Conservation (phyloP, 2,888 invertebrate species). For the Pandemis cinnamomeana region DNA sequence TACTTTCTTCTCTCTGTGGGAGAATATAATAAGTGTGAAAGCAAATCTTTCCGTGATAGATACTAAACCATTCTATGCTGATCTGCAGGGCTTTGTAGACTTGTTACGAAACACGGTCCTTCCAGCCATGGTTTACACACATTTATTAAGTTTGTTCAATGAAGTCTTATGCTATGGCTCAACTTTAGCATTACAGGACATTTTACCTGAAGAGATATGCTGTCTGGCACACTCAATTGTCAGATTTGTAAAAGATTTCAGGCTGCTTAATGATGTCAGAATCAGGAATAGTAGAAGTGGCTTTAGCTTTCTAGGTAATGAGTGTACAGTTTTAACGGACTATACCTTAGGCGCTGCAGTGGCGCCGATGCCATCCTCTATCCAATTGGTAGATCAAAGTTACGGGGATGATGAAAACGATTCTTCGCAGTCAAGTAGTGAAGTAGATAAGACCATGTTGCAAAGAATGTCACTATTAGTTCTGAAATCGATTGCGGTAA, state of each 20-base stretch:
- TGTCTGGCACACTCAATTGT: constrained; percentile 93
- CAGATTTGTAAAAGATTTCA: constrained; percentile 93
- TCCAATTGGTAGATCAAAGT: constrained; percentile 77
- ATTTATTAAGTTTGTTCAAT: constrained; percentile 93
- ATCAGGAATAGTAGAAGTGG: constrained; percentile 75
- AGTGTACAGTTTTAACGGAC: constrained; percentile 70
- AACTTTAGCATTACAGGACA: constrained; percentile 94
- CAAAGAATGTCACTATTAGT: constrained; percentile 95
- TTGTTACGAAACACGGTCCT: constrained; percentile 87
- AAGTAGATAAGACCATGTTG: constrained; percentile 90
- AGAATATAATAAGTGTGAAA: constrained; percentile 95
- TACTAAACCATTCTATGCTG: constrained; percentile 94
- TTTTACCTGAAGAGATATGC: constrained; percentile 94
- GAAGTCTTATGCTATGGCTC: constrained; percentile 96
- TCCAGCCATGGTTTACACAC: constrained; percentile 93
- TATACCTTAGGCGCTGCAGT: constrained; percentile 72
- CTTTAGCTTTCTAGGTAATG: constrained; percentile 77
- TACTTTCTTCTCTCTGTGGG: constrained; percentile 94
- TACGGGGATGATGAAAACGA: constrained; percentile 77
- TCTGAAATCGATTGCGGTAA: constrained; percentile 94
- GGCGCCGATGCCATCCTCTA: constrained; percentile 66
- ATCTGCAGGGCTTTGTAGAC: constrained; percentile 91
- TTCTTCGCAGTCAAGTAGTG: constrained; percentile 69
- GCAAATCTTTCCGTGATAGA: constrained; percentile 95
- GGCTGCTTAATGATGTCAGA: constrained; percentile 86